Conservation (phyloP, 2,113 vertebrate genomes). For the Saguinus midas region DNA sequence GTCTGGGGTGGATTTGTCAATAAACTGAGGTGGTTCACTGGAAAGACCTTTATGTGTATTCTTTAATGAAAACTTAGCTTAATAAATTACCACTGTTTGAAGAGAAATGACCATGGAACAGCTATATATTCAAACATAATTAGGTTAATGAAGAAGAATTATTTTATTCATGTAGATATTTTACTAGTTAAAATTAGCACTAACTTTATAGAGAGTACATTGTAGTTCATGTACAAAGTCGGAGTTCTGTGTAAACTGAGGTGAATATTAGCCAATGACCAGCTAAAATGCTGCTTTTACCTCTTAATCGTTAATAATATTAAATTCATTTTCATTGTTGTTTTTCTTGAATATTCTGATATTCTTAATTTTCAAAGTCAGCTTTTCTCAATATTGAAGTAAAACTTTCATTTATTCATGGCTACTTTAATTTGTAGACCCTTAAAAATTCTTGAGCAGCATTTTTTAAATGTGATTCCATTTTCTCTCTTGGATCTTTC, state of each 20-base stretch:
- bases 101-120: conserved; percentile 65
- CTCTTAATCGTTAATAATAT: neutral
- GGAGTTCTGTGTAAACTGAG: neutral
- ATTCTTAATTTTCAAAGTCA: conserved; percentile 20
- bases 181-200: conserved; percentile 24
- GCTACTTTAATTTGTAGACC: neutral
- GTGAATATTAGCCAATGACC: neutral
- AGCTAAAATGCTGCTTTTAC: neutral
- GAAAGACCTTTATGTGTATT: conserved; percentile 66
- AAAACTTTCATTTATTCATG: conserved; percentile 38
- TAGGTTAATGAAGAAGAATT: conserved; percentile 42
- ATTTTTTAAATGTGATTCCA: neutral
- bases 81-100: conserved; percentile 70
- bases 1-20: conserved; percentile 78
- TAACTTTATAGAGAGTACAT: neutral
- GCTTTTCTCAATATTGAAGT: conserved; percentile 10
- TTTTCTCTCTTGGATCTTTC: too few species aligned
- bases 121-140: conserved; percentile 56
- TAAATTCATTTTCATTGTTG: neutral
- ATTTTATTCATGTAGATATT: conserved; percentile 39
- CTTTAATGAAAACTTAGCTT: conserved; percentile 69
- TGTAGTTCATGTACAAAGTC: neutral
- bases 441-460: neutral
- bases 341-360: neutral
- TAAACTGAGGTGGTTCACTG: conserved; percentile 78